Conservation (phyloP, 2,113 vertebrate species). For the Columba livia region DNA sequence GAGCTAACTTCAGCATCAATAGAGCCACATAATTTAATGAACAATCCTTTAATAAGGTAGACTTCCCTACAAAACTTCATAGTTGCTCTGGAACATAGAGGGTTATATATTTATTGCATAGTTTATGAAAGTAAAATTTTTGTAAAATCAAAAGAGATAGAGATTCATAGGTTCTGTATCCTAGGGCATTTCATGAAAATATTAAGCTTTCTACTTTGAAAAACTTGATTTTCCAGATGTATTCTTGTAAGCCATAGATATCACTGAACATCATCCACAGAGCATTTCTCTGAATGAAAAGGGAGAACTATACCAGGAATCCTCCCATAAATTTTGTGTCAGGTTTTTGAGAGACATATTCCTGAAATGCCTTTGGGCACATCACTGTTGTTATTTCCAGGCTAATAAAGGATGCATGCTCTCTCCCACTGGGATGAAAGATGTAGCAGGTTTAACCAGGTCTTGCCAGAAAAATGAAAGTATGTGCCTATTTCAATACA, state of each 20-base stretch:
- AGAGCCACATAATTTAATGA: not conserved
- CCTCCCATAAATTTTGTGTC: not conserved
- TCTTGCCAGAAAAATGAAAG: constrained; percentile 31
- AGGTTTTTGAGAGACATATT: not conserved
- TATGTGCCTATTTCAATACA: not conserved
- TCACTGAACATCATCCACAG: not conserved
- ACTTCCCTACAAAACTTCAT: not conserved
- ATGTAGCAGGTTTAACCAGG: not conserved
- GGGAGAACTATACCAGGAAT: not conserved
- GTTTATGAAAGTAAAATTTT: not conserved
- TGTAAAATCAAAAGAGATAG: not conserved
- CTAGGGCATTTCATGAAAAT: not conserved
- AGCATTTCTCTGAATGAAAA: not conserved
- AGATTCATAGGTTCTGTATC: not conserved
- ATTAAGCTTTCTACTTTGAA: not conserved
- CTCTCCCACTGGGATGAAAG: not conserved
- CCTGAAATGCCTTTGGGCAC: not conserved
- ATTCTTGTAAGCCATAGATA: not conserved
- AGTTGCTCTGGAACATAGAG: not conserved
- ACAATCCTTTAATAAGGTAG: not conserved
- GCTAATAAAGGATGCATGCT: not conserved
- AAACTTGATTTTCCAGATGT: not conserved
- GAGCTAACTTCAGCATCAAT: not conserved
- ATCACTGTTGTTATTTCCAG: not conserved
- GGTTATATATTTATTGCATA: not conserved